A percentile compares a stretch with the other conserved stretches of the same genome.
These are phyloP conservation scores for Hoplostethus mediterraneus DNA, from an alignment of 2,797 vertebrate species.

Conservation along the genomic window DNA sequence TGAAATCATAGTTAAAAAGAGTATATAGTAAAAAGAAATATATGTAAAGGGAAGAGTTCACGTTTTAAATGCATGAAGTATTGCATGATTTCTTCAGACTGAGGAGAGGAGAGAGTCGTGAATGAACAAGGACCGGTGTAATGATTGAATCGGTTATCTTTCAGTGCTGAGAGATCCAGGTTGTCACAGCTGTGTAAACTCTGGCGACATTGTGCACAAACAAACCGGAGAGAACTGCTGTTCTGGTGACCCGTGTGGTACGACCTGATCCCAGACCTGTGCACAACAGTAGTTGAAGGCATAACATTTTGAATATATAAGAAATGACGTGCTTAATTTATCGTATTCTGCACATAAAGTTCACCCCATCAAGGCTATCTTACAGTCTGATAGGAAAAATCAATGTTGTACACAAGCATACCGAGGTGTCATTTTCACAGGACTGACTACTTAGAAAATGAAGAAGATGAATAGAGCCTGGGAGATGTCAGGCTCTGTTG, in stretches of 20 bases:
- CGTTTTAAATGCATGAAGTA: neutral
- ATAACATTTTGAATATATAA: neutral
- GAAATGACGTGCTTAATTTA: neutral
- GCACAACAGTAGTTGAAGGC: conserved; percentile 13
- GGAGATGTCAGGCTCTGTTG: neutral
- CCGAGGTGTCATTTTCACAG: conserved; percentile 6
- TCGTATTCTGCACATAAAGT: neutral
- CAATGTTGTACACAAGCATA: neutral
- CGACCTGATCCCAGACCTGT: conserved; percentile 19
- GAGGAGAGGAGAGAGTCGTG: conserved; percentile 1
- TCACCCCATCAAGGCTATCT: too few species aligned
- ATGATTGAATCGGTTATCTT: conserved; percentile 52
- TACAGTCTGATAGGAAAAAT: neutral
- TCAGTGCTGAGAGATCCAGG: conserved; percentile 37
- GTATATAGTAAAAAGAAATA: too few species aligned
- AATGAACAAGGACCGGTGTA: conserved; percentile 26
- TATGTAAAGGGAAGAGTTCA: too few species aligned
- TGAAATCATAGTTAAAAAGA: neutral
- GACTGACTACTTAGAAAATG: neutral
- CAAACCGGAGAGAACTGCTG: conserved; percentile 10
- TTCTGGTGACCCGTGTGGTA: conserved; percentile 15
- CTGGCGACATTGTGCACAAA: conserved; percentile 40
- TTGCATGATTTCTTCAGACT: conserved; percentile 25
- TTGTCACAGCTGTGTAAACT: conserved; percentile 61
- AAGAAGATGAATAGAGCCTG: neutral